Conservation (phyloP, 2,888 invertebrate genomes). For the Fragum whitleyi region DNA sequence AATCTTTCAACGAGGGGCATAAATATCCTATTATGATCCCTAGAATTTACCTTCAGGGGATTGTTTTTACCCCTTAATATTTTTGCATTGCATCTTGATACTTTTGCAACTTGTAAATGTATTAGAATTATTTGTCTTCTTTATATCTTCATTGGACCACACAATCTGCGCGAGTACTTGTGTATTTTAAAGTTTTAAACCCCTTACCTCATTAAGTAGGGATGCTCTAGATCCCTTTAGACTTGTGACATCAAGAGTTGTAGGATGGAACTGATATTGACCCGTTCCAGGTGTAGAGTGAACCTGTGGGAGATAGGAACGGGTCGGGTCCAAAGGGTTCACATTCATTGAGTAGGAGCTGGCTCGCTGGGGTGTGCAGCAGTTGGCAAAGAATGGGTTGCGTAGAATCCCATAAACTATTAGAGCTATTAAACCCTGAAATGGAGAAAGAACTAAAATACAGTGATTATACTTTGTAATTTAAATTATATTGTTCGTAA, state of each 20-base stretch:
- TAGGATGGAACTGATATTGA: conserved; percentile 64
- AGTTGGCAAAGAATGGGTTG: conserved; percentile 77
- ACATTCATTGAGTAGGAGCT: conserved; percentile 71
- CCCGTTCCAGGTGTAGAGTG: conserved; percentile 51
- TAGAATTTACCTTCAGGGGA: too few species aligned
- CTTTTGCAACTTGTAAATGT: too few species aligned
- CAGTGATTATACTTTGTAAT: too few species aligned
- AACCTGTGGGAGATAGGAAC: conserved; percentile 44
- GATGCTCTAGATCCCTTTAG: conserved; percentile 79
- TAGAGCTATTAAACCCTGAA: conserved; percentile 79
- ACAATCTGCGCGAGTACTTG: too few species aligned
- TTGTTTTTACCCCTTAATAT: too few species aligned
- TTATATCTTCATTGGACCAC: too few species aligned
- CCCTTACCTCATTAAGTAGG: conserved; percentile 80
- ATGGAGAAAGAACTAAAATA: conserved; percentile 3
- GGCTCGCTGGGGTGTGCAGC: conserved; percentile 72
- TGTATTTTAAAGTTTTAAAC: too few species aligned
- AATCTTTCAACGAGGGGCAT: too few species aligned
- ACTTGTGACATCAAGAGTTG: conserved; percentile 70
- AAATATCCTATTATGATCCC: too few species aligned
- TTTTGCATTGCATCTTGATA: too few species aligned
- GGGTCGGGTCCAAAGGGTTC: conserved; percentile 54
- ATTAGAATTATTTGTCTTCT: too few species aligned
- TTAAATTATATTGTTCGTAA: too few species aligned
- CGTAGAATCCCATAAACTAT: conserved; percentile 78